Conservation (phyloP, 1,140 invertebrate species). For the Ceratosolen solmsi region DNA sequence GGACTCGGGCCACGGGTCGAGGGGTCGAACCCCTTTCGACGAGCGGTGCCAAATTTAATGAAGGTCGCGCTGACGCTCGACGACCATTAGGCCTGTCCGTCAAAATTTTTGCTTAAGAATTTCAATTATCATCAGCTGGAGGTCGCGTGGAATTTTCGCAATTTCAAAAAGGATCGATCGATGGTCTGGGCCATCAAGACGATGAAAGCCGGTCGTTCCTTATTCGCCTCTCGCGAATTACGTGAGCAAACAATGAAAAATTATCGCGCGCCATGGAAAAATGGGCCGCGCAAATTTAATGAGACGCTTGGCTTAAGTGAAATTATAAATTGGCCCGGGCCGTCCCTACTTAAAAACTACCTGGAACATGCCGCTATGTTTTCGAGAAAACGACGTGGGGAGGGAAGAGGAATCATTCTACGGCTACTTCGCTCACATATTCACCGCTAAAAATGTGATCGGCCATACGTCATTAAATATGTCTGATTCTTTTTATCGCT, state of each 20-base stretch:
- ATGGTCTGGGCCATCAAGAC: no score
- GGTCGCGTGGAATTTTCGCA: conserved; percentile 14
- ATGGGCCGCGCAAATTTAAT: conserved; percentile 39
- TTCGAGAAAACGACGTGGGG: no score
- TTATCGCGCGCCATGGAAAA: conserved; percentile 10
- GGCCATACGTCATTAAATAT: no score
- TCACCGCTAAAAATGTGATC: no score
- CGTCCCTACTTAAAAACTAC: no score
- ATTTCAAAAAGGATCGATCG: conserved; percentile 1
- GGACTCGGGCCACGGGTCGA: conserved; percentile 64
- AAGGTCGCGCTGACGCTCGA: background rate
- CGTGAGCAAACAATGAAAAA: conserved; percentile 48
- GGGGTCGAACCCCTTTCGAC: conserved; percentile 30
- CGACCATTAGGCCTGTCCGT: conserved; percentile 38
- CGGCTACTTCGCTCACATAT: no score
- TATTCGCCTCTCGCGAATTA: conserved; percentile 27
- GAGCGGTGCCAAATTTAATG: conserved; percentile 19
- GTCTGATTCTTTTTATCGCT: no score
- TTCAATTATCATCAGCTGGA: conserved; percentile 33
- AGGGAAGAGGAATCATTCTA: no score
- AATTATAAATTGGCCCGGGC: conserved; percentile 20
- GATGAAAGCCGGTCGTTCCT: background rate
- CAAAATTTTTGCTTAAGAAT: conserved; percentile 45
- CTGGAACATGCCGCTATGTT: no score
- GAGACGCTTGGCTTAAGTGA: conserved; percentile 25